phyloP scores from a whole-genome alignment of 2,888 invertebrate genomes.

The Tipula vernalis region DNA sequence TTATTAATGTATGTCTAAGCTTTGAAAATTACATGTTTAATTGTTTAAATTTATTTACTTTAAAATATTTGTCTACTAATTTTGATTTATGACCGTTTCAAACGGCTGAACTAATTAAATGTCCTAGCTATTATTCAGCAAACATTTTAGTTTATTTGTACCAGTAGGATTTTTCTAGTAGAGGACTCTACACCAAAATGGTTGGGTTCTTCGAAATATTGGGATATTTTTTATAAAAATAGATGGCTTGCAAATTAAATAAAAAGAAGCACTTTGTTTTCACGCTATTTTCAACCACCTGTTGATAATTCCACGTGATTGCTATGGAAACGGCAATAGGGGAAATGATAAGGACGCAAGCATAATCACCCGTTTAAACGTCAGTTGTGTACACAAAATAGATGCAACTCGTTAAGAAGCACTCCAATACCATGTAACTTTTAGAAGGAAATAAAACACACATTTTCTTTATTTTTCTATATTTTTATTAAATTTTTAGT shows the following conservation, averaged over 20 bases:
- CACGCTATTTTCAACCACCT: not conserved
- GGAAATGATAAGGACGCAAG: not conserved
- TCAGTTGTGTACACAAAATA: not conserved
- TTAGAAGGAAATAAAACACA: not conserved
- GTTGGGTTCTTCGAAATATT: not conserved
- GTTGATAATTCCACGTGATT: not conserved
- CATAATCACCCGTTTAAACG: not conserved
- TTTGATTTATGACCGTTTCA: not conserved
- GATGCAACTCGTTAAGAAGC: too few relatives aligned
- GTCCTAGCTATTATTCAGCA: not conserved
- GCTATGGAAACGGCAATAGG: not conserved
- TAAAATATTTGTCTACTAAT: not conserved
- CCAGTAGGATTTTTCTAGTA: not conserved
- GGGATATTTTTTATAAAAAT: not conserved
- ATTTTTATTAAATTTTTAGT: conserved; percentile 1
- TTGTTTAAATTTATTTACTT: not conserved
- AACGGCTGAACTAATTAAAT: not conserved
- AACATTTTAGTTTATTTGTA: not conserved
- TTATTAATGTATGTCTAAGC: not conserved
- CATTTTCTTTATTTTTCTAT: not conserved
- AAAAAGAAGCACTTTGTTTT: not conserved
- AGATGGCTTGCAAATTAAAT: not conserved
- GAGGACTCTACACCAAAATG: not conserved
- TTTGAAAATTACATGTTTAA: not conserved
- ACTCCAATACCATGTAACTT: too few relatives aligned